Percentiles rank a stretch among this genome's conserved stretches.
These are phyloP conservation scores for Acanthosepion pharaonis DNA, from an alignment of 2,888 invertebrate genomes.

Conservation along the genomic window DNA sequence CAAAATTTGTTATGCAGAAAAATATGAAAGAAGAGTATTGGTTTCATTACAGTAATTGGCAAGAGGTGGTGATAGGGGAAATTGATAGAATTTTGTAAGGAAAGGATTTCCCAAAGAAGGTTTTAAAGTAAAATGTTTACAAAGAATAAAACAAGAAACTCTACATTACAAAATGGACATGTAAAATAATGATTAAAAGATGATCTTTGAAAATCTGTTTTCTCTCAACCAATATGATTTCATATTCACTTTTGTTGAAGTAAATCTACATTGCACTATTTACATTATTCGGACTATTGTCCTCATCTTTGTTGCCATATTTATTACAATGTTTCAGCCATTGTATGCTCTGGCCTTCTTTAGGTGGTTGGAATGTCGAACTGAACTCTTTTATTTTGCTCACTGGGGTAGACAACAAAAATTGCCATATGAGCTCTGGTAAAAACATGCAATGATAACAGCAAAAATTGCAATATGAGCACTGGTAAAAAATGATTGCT, in stretches of 20 bases:
- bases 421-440: too few species aligned
- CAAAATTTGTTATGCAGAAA: not conserved
- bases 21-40: not conserved
- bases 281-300: too few species aligned
- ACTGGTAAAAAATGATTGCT: too few species aligned
- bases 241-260: not conserved
- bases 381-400: too few species aligned
- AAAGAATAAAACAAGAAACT: not conserved
- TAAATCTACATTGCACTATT: not conserved
- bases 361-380: too few species aligned
- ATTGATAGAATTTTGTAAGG: not conserved
- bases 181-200: not conserved
- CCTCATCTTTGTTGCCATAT: too few species aligned
- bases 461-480: too few species aligned
- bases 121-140: not conserved
- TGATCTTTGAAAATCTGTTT: not conserved
- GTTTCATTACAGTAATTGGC: not conserved
- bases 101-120: not conserved
- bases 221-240: not conserved
- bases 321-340: too few species aligned
- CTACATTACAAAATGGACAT: not conserved
- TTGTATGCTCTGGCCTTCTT: too few species aligned
- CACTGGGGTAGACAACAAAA: too few species aligned
- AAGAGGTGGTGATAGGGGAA: not conserved
- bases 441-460: too few species aligned